Evolutionary conservation across 2,113 vertebrate genomes (phyloP), one percentile per base, ranked within the genome.

Genomic region (Microtus oregoni): DNA sequence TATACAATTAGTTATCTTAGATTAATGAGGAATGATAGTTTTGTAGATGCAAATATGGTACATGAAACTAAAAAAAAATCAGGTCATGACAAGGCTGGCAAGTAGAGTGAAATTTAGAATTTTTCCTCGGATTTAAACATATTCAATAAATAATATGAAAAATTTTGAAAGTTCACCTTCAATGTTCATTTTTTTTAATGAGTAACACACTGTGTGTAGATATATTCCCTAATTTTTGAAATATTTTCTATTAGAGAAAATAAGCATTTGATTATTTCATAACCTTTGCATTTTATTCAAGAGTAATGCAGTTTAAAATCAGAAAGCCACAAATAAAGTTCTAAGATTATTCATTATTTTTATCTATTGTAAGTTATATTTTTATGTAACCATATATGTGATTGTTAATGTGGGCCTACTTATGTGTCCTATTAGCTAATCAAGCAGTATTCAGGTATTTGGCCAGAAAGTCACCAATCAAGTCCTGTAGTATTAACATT

Each of bases 21-120:
- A 41, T 67, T 92, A 68, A 70, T 83, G 30, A 91, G 41, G 24
- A 30, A 22, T 28, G 32, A 15, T 79, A 7, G 38, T 92, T 90
- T 95, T 79, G 30, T 79, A 86, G 19, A 61, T 86, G 9, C 76
- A 89, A 86, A 61, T 47, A 12, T 77, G 24, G 2, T 55, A n/a
- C 13, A 50, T 89, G 19, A 83, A 93, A 96, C 70, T 89, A 4
- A 92, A 93, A 67, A 67, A 68, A 65, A 70, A n/a, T 26, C 70
- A 20, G 67, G 22, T 28, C 41, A 47, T 75, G 20, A 47, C 26
- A 76, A 77, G 88, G 3, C 75, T 91, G 50, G 52, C 24, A 78
- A 81, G 35, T 17, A 86, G 11, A 90, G 5, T 79, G 63, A 76
- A 26, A 63, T 78, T 89, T 41, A 24, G 24, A 79, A 90, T 72